A percentile compares a stretch with the other conserved stretches of the same genome.
phyloP scores from a whole-genome alignment of 2,888 invertebrate genomes.

The Leistus spinibarbis region DNA sequence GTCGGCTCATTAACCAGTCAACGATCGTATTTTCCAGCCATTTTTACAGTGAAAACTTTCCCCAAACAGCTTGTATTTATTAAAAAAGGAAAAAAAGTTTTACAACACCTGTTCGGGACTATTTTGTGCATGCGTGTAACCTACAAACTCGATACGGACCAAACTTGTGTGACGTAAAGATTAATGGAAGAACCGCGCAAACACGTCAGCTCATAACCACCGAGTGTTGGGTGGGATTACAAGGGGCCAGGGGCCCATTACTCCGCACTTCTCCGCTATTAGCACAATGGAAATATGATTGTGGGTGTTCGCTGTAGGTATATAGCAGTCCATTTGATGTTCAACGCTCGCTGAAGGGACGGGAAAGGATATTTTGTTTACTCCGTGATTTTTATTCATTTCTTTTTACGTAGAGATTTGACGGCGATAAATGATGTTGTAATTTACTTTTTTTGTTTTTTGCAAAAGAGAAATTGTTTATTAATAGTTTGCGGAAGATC shows the following conservation, averaged over 20 bases:
- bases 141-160: not conserved
- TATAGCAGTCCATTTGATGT: not conserved
- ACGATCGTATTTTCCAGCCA: not conserved
- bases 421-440: not conserved
- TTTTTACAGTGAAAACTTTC: not conserved
- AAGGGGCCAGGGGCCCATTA: not conserved
- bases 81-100: conserved; percentile 34
- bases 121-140: not conserved
- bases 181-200: conserved; percentile 6
- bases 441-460: not conserved
- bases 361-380: not conserved
- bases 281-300: not conserved
- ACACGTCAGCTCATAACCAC: not conserved
- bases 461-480: not conserved
- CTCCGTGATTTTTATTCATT: not conserved
- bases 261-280: not conserved
- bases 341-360: not conserved
- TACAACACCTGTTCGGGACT: conserved; percentile 31
- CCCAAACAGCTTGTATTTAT: conserved; percentile 24
- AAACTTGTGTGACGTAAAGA: conserved; percentile 1
- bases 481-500: not conserved
- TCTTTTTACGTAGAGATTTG: not conserved
- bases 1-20: not conserved
- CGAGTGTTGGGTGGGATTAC: not conserved
- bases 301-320: not conserved